phyloP scores from a whole-genome alignment of 2,888 invertebrate genomes.

The Cyrtodaria siliqua region DNA sequence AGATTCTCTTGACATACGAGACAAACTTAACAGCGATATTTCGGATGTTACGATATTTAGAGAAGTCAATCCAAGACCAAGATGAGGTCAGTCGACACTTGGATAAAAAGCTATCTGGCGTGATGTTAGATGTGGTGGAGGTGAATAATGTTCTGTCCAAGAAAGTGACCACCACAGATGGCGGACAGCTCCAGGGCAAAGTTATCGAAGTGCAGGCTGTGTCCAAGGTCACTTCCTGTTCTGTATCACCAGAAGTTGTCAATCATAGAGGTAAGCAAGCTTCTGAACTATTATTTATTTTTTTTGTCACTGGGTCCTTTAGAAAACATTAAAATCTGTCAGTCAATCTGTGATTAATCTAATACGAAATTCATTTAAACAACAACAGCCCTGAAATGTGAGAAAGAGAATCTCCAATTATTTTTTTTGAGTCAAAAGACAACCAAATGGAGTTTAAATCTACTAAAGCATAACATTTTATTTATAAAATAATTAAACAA shows the following conservation, averaged over 20 bases:
- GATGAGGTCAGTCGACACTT: slow-evolving; percentile 71
- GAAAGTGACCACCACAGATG: slow-evolving; percentile 63
- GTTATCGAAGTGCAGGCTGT: slow-evolving; percentile 76
- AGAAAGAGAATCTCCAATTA: too few species aligned
- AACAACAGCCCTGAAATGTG: too few species aligned
- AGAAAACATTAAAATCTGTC: too few species aligned
- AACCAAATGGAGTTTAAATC: too few species aligned
- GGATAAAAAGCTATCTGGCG: slow-evolving; percentile 81
- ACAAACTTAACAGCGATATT: slow-evolving; percentile 76
- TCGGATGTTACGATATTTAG: slow-evolving; percentile 75
- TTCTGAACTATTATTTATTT: too few species aligned
- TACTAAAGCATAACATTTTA: too few species aligned
- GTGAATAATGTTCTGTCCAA: slow-evolving; percentile 79
- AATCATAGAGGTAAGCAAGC: slow-evolving; percentile 77
- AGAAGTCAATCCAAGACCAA: slow-evolving; percentile 72
- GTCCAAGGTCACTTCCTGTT: slow-evolving; percentile 73
- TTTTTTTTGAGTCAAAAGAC: too few species aligned
- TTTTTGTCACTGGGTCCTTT: too few species aligned
- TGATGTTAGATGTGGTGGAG: slow-evolving; percentile 83
- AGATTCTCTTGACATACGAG: slow-evolving; percentile 68
- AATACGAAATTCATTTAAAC: too few species aligned
- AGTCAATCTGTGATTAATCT: too few species aligned
- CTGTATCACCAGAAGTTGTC: slow-evolving; percentile 71
- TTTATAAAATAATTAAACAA: too few species aligned
- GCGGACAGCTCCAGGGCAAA: slow-evolving; percentile 63